Conservation (phyloP, 37 sponge, comb jelly and placozoan genomes). For the Beroe forskalii region DNA sequence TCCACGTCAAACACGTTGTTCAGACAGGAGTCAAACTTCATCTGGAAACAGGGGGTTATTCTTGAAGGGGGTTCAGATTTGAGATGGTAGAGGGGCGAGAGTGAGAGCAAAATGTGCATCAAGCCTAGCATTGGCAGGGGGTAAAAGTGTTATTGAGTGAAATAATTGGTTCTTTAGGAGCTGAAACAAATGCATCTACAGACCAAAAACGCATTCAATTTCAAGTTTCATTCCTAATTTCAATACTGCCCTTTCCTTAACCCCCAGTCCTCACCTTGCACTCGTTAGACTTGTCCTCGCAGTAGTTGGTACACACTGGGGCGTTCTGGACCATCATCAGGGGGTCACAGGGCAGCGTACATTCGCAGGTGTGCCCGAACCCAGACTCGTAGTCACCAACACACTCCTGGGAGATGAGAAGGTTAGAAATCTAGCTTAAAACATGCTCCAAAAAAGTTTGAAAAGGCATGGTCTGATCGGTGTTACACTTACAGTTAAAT, state of each 20-base stretch:
- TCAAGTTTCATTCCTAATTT: too few species aligned
- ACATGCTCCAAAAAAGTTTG: too few species aligned
- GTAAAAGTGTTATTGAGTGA: too few species aligned
- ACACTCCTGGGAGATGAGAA: constrained; percentile 28
- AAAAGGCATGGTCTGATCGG: too few species aligned
- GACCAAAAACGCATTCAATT: too few species aligned
- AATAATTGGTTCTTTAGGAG: too few species aligned
- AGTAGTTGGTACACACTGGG: constrained; percentile 42
- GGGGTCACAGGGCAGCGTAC: neutral
- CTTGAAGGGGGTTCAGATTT: neutral
- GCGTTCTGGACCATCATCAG: neutral
- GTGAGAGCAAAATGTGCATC: too few species aligned
- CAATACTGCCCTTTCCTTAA: too few species aligned
- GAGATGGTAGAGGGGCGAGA: neutral
- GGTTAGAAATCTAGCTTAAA: too few species aligned
- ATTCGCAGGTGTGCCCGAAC: constrained; percentile 17
- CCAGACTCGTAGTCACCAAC: constrained; percentile 24
- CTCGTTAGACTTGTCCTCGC: constrained; percentile 22
- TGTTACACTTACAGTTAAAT: too few species aligned
- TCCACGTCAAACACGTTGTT: constrained; percentile 9
- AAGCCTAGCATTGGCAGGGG: too few species aligned
- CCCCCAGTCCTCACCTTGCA: constrained; percentile 28
- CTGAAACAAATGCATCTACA: too few species aligned
- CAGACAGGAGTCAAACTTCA: constrained; percentile 11
- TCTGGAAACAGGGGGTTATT: neutral